Conservation (phyloP, 2,888 invertebrate genomes). For the Subacronicta megacephala region DNA sequence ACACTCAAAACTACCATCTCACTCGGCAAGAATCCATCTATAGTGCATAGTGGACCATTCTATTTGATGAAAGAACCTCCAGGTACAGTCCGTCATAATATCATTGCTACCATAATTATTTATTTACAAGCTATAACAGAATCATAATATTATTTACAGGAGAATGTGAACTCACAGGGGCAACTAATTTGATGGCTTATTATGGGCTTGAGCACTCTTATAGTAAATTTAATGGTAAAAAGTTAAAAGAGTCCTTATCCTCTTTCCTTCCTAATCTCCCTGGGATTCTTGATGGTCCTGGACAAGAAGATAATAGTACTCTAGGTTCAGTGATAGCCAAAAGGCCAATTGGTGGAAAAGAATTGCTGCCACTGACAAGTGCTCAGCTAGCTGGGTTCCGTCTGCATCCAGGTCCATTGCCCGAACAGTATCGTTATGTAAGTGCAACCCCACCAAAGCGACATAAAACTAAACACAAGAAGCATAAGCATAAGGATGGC, state of each 20-base stretch:
- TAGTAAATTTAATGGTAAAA: conserved; percentile 99
- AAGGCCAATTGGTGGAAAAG: conserved; percentile 96
- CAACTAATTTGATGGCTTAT: conserved; percentile 98
- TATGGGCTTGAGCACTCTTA: conserved; percentile 99
- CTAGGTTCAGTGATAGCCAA: conserved; percentile 98
- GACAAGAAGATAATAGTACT: conserved; percentile 95
- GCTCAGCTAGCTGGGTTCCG: conserved; percentile 97
- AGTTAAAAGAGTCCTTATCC: conserved; percentile 97
- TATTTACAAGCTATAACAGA: conserved; percentile 42
- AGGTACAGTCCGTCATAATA: conserved; percentile 87
- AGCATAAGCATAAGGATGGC: conserved; percentile 97
- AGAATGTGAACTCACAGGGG: conserved; percentile 98
- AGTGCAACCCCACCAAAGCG: conserved; percentile 97
- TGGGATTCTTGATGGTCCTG: conserved; percentile 98
- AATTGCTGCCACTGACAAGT: conserved; percentile 95
- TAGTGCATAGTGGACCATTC: conserved; percentile 99
- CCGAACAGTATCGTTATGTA: conserved; percentile 98
- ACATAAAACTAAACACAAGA: conserved; percentile 98
- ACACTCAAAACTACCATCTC: conserved; percentile 99
- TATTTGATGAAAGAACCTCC: conserved; percentile 99
- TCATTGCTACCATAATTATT: conserved; percentile 7
- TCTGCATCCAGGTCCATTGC: conserved; percentile 98
- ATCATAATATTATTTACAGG: conserved; percentile 85
- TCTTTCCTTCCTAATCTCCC: conserved; percentile 98
- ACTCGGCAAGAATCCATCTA: conserved; percentile 98